Base-by-base conservation (phyloP, 1,140 invertebrate genomes). In the Parasteatoda tepidariorum region DNA sequence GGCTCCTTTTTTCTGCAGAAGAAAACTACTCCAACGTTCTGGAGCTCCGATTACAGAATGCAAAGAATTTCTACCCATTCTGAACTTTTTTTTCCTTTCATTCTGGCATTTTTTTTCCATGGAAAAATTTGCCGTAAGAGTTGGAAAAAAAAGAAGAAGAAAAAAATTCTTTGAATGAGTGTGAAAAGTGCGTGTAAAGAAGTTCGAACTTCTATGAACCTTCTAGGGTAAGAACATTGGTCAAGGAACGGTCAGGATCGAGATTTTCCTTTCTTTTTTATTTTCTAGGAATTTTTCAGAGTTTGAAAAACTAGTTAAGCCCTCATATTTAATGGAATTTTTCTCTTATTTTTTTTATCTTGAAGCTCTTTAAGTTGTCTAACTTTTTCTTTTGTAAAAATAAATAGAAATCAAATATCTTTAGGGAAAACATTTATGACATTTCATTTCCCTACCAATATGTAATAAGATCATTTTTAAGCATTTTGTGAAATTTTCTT, bases 11-110 rank as follows among this genome's bases (percentile, higher is more conserved):
- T 48, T 48, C 38, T 9, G 9, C 18, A 18, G 38, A 9, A 48
- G 38, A 48, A 48, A 48, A 48, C 71, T 59, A 26, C 71, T 66
- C 62, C 31, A 28, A 28, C 28, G 13, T 66, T n/a, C n/a, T 30
- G 38, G 2, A 61, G 71, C 57, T 61, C 71, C 71, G 71, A 75
- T 75, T 75, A 75, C 71, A 41, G 57, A 75, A 75, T 75, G 22
- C 31, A 55, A 26, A 38, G 57, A 75, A 75, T 75, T 75, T 38
- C 33, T 41, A 34, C 59, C 7, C 2, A 11, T 24, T 28, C 18
- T 11, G 9, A 33, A 5, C 18, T 18, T 73, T 73, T 73, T 73
- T 22, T 57, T 48, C 18, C 38, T 4, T 48, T 48, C 18, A 48
- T 48, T 48, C 38, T 4, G 18, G 38, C 38, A 2, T 48, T 48